Percentiles rank a stretch among this genome's conserved stretches.
phyloP scores from a whole-genome alignment of 2,888 invertebrate genomes.

The Synanthedon andrenaeformis region DNA sequence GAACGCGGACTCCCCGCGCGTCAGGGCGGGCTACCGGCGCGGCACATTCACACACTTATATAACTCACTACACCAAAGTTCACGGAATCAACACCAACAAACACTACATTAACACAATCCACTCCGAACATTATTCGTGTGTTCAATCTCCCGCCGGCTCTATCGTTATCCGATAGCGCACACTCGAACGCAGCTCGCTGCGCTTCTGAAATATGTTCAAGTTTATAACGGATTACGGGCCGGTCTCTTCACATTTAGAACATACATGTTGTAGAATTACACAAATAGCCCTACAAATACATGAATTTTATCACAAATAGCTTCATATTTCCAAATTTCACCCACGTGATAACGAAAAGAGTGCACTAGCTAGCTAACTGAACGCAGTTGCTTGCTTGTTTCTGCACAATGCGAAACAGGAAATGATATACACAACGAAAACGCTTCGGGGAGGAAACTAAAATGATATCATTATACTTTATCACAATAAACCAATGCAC shows the following conservation, averaged over 20 bases:
- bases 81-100: constrained; percentile 38
- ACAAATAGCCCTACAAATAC: constrained; percentile 13
- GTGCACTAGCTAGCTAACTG: constrained; percentile 37
- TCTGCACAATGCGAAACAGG: constrained; percentile 57
- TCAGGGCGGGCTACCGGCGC: constrained; percentile 47
- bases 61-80: constrained; percentile 30
- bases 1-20: constrained; percentile 49
- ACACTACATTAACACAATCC: constrained; percentile 30
- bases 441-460: constrained; percentile 25
- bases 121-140: constrained; percentile 26
- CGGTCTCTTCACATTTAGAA: constrained; percentile 36
- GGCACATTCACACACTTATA: constrained; percentile 51
- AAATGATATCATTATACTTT: constrained; percentile 10
- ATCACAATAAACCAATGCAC: constrained; percentile 3
- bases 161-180: constrained; percentile 31
- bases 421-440: constrained; percentile 52
- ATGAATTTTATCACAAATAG: constrained; percentile 20
- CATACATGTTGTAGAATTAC: constrained; percentile 14
- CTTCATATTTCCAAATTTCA: constrained; percentile 52
- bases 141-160: constrained; percentile 54
- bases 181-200: constrained; percentile 35
- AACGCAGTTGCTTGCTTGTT: constrained; percentile 64
- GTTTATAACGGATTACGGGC: constrained; percentile 45
- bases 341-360: constrained; percentile 68
- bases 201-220: constrained; percentile 46